phyloP scores from a whole-genome alignment of 2,888 invertebrate species.

The Drosophila percnosoma region DNA sequence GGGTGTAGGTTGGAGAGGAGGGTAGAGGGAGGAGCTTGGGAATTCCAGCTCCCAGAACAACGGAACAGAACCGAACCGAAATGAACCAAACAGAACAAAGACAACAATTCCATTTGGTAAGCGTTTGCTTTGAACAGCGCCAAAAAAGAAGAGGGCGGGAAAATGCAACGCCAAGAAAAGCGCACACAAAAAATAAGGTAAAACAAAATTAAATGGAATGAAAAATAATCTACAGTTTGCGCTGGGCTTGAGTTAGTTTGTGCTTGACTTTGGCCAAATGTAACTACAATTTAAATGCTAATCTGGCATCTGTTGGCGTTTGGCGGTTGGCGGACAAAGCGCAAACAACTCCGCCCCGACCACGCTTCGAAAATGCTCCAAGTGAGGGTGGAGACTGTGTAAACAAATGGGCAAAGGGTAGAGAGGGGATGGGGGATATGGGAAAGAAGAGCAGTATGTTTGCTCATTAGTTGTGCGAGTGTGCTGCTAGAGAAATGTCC shows the following conservation, averaged over 20 bases:
- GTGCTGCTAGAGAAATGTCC: conserved; percentile 16
- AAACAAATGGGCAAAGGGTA: not conserved
- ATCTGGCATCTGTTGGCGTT: conserved; percentile 77
- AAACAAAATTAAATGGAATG: conserved; percentile 57
- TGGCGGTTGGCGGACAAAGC: conserved; percentile 64
- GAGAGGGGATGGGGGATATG: not conserved
- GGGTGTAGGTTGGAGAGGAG: not conserved
- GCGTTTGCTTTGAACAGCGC: conserved; percentile 53
- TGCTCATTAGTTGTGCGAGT: conserved; percentile 63
- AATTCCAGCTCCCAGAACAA: conserved; percentile 60
- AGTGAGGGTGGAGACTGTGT: conserved; percentile 45
- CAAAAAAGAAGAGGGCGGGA: conserved; percentile 47
- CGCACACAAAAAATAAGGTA: conserved; percentile 21
- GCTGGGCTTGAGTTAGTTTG: conserved; percentile 53
- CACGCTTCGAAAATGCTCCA: conserved; percentile 26
- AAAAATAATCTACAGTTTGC: conserved; percentile 68
- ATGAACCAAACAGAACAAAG: conserved; percentile 58
- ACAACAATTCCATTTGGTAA: conserved; percentile 79
- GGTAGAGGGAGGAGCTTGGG: conserved; percentile 7
- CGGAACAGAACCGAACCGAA: conserved; percentile 18
- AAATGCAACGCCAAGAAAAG: conserved; percentile 58
- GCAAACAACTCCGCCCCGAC: conserved; percentile 70
- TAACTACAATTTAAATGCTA: conserved; percentile 80
- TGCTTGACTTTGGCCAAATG: conserved; percentile 70
- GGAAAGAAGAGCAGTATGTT: conserved; percentile 36